Conservation (phyloP, 2,797 vertebrate genomes). For the Anisognathus igniventris region DNA sequence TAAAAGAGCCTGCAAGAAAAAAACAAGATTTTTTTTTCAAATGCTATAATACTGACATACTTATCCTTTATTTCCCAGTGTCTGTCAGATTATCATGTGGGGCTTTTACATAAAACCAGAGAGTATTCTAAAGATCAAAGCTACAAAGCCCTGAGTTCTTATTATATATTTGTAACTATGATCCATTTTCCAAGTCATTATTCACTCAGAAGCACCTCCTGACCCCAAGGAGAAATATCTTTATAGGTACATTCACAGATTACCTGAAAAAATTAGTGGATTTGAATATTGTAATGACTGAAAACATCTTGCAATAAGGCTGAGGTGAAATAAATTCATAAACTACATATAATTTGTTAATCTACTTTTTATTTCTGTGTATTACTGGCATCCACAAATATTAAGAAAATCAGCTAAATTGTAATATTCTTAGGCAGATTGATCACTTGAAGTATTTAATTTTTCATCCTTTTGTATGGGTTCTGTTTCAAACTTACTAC, state of each 20-base stretch:
- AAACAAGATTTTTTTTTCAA: neutral
- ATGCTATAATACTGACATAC: neutral
- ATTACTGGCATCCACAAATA: neutral
- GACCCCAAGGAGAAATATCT: neutral
- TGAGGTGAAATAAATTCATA: neutral
- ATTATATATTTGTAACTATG: neutral
- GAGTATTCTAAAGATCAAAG: neutral
- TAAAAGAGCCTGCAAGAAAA: neutral
- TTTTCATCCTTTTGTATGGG: neutral
- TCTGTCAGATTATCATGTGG: accelerated
- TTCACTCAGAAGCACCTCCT: neutral
- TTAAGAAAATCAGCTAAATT: neutral
- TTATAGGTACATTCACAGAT: neutral
- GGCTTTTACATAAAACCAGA: neutral
- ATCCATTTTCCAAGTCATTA: neutral
- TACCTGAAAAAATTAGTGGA: neutral
- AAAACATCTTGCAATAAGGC: neutral
- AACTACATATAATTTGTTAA: neutral
- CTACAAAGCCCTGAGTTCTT: neutral
- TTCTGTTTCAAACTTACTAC: neutral
- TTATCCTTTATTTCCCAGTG: neutral
- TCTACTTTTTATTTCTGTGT: neutral
- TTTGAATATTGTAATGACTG: neutral
- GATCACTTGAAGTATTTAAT: neutral
- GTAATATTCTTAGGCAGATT: neutral